These are phyloP conservation scores for Druon quercuslanigerum DNA, from an alignment of 1,140 invertebrate species.

Conservation along the genomic window DNA sequence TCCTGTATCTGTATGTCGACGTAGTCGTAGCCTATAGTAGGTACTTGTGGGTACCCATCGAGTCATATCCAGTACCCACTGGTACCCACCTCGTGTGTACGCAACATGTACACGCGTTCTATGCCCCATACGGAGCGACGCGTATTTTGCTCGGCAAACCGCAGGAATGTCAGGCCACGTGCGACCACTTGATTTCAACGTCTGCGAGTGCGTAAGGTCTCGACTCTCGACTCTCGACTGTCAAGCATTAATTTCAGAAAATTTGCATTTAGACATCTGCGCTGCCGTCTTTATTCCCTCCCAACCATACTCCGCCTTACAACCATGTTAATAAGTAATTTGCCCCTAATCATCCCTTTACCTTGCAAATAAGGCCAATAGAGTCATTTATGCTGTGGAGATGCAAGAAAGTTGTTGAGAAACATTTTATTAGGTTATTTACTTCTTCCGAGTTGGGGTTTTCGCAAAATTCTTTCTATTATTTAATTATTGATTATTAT, in stretches of 20 bases:
- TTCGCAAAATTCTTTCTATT: too few species aligned
- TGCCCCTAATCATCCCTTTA: too few species aligned
- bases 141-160: slow-evolving; percentile 39
- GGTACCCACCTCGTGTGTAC: background rate
- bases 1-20: slow-evolving; percentile 27
- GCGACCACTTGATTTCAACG: slow-evolving; percentile 26
- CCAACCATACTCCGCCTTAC: too few species aligned
- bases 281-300: too few species aligned
- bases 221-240: slow-evolving; percentile 13
- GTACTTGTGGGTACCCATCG: background rate
- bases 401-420: too few species aligned
- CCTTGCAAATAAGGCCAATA: too few species aligned
- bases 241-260: slow-evolving; percentile 8
- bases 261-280: background rate
- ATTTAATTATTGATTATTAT: too few species aligned
- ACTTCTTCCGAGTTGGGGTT: too few species aligned
- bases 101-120: slow-evolving; percentile 32
- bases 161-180: slow-evolving; percentile 50
- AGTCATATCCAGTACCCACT: slow-evolving; percentile 11
- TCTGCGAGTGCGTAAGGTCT: background rate
- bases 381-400: too few species aligned
- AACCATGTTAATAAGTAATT: too few species aligned
- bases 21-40: too few species aligned
- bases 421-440: too few species aligned
- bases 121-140: slow-evolving; percentile 7